Percentiles rank a stretch among this genome's conserved stretches.
Evolutionary conservation across 2,888 invertebrate species (phyloP).

Genomic region (Dione vanillae): DNA sequence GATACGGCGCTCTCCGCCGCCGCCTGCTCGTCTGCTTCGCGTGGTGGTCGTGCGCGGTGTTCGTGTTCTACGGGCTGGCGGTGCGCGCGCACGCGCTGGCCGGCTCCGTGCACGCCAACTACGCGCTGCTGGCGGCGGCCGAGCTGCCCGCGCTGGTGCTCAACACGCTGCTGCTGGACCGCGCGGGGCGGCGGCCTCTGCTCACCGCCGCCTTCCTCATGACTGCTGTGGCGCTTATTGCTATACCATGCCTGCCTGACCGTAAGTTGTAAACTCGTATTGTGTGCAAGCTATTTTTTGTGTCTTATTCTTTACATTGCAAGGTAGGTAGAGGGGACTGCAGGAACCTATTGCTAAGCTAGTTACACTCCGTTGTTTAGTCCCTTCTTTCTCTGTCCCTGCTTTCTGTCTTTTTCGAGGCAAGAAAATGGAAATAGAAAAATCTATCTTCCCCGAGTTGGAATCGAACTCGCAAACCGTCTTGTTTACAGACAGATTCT

Average conservation of each 20-base stretch:
- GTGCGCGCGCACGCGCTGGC: constrained; percentile 71
- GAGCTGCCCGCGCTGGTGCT: constrained; percentile 72
- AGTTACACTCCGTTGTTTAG: no score
- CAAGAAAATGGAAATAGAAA: no score
- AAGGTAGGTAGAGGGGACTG: no score
- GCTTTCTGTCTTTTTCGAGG: no score
- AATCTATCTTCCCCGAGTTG: no score
- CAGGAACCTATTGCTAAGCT: no score
- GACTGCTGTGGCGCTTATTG: constrained; percentile 66
- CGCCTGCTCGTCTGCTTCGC: constrained; percentile 72
- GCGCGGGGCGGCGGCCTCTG: constrained; percentile 70
- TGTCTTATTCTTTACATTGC: no score
- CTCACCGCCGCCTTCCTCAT: constrained; percentile 72
- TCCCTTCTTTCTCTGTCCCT: no score
- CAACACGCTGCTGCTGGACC: constrained; percentile 75
- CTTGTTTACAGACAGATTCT: no score
- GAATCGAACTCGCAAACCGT: no score
- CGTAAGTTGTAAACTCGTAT: constrained; percentile 56
- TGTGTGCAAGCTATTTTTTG: no score
- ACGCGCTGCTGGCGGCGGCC: constrained; percentile 71
- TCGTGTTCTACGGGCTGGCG: constrained; percentile 79
- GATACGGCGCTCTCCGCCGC: constrained; percentile 69
- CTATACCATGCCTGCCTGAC: constrained; percentile 62
- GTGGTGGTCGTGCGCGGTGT: constrained; percentile 77
- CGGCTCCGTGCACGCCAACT: constrained; percentile 69